Conservation (phyloP, 2,797 vertebrate genomes). For the Myripristis jacobus region DNA sequence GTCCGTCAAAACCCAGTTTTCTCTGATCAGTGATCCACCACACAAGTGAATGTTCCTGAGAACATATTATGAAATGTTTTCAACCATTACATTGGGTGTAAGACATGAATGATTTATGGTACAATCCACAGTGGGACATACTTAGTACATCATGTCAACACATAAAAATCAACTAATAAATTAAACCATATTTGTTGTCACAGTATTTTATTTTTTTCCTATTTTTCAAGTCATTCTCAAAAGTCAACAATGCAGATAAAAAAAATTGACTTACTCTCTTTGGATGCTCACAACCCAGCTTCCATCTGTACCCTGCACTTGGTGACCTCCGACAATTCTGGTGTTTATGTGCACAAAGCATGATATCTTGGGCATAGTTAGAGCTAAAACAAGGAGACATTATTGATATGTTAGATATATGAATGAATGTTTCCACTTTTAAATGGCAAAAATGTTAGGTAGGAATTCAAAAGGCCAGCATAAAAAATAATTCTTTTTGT, state of each 20-base stretch:
- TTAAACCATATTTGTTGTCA: background rate
- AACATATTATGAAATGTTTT: slow-evolving; percentile 19
- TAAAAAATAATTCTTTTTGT: slow-evolving; percentile 55
- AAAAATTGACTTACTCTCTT: slow-evolving; percentile 79
- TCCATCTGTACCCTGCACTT: slow-evolving; percentile 88
- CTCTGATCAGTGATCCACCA: slow-evolving; percentile 94
- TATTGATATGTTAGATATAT: slow-evolving; percentile 27
- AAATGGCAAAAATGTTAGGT: slow-evolving; percentile 9
- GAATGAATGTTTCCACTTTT: slow-evolving; percentile 31
- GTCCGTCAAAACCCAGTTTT: slow-evolving; percentile 96
- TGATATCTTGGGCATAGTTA: slow-evolving; percentile 71
- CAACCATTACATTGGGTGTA: background rate
- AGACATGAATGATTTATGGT: background rate
- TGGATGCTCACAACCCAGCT: slow-evolving; percentile 97
- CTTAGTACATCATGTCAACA: background rate
- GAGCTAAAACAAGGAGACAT: slow-evolving; percentile 48
- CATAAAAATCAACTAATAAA: background rate
- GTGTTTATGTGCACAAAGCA: slow-evolving; percentile 85
- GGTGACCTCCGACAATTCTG: slow-evolving; percentile 94
- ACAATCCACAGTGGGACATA: background rate
- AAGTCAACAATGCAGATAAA: slow-evolving; percentile 10
- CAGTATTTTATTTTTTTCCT: background rate
- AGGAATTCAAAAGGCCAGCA: slow-evolving; percentile 41
- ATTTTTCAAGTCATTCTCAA: background rate
- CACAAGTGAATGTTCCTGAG: slow-evolving; percentile 92